Base-by-base conservation (phyloP, 2,797 vertebrate species). In the Sphenopsis melanotis region DNA sequence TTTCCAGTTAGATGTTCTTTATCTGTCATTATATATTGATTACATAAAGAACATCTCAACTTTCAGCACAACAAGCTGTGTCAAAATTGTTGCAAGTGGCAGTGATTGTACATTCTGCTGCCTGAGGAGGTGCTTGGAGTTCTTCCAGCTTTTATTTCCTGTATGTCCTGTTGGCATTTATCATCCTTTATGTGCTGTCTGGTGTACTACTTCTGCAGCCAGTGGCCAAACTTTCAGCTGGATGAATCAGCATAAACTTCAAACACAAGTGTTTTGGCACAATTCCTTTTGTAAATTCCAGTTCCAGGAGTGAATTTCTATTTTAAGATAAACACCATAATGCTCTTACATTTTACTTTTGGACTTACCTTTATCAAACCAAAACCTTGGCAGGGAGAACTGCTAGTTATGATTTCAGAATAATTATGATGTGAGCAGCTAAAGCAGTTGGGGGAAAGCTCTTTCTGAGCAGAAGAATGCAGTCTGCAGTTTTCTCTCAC, bases 1-100 rank as follows among this genome's bases (percentile, higher is more conserved):
- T 91, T 92, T 79, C 50, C 89, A 77, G 78, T 78, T 66, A 91
- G 46, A 44, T 72, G 83, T 26, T 95, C 80, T 87, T 93, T 93
- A 47, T 85, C 61, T 89, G 30, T 87, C 72, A 20, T 87, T 94
- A 74, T 24, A 9, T 86, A 90, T 94, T 93, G 89, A 96, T 95
- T 71, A 26, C 41, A 36, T 47, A 27, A 91, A 95, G 52, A 95
- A 83, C 36, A 47, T 71, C 63, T 95, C 65, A 77, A 71, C 59
- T 90, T 75, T 46, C 30, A 11, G 69, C 65, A 78, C 60, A 69
- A 81, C 49, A 74, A 87, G 49, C 65, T 77, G 47, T 71, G 47
- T 87, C 84, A 87, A 63, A 95, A 92, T 61, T 60, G 78, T 84
- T 66, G 49, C 37, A 93, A 94, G 85, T 66, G 70, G 75, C 69